A percentile compares a stretch with the other conserved stretches of the same genome.
Conservation (phyloP, 2,888 invertebrate genomes). For the Drosophila buzzatii region DNA sequence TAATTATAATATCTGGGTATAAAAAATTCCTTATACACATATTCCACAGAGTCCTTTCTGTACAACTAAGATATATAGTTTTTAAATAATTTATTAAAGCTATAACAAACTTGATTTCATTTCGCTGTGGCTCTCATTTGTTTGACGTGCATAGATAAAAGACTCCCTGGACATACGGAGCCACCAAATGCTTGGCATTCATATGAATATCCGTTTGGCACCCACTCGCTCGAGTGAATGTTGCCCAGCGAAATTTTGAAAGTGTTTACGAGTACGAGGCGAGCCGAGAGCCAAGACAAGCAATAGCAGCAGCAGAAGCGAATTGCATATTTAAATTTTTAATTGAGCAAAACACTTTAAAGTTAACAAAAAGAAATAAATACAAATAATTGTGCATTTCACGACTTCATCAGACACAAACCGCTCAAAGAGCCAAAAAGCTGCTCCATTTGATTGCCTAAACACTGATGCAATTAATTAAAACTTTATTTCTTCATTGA, state of each 20-base stretch:
- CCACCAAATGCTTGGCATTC: neutral
- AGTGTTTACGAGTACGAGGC: conserved; percentile 39
- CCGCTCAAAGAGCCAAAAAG: conserved; percentile 19
- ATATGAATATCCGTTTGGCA: conserved; percentile 28
- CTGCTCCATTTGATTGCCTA: conserved; percentile 74
- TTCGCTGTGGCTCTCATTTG: neutral
- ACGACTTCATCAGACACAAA: conserved; percentile 48
- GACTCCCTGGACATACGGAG: conserved; percentile 2
- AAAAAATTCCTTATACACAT: too few relatives aligned
- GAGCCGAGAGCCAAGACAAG: conserved; percentile 7
- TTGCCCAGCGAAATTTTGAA: conserved; percentile 56
- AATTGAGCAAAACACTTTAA: conserved; percentile 56
- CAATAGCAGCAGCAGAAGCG: conserved; percentile 1
- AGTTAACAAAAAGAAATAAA: conserved; percentile 28
- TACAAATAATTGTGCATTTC: conserved; percentile 46
- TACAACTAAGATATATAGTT: too few relatives aligned
- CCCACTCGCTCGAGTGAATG: conserved; percentile 46
- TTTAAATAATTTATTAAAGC: neutral
- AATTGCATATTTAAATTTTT: conserved; percentile 63
- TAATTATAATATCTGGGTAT: too few relatives aligned
- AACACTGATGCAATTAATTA: conserved; percentile 79
- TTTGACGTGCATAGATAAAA: neutral
- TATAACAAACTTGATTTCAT: neutral
- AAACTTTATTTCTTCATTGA: conserved; percentile 77
- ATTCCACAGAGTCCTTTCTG: too few relatives aligned